Conservation (phyloP, 1,140 invertebrate species). For the Gryllus bimaculatus region DNA sequence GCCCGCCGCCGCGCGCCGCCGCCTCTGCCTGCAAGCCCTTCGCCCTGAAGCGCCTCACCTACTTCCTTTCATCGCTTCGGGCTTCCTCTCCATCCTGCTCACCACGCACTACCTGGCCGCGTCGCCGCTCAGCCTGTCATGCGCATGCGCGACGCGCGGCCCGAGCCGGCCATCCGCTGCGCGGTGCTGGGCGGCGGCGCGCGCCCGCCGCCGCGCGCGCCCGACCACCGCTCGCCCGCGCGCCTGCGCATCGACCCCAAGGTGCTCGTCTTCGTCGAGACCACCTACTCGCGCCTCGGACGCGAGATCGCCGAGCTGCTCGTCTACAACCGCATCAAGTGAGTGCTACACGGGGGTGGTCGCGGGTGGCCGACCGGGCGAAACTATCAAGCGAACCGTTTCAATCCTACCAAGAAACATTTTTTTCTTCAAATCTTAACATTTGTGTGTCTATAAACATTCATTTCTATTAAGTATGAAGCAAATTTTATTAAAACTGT, state of each 20-base stretch:
- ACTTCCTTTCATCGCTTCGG: background rate
- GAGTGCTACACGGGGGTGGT: too few species aligned
- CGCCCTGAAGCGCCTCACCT: background rate
- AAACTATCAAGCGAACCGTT: too few species aligned
- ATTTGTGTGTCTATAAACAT: too few species aligned
- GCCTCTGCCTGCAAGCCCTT: background rate
- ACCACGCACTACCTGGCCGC: background rate
- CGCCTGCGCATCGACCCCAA: constrained; percentile 78
- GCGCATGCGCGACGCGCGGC: constrained; percentile 56
- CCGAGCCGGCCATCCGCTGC: constrained; percentile 69
- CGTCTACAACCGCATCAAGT: constrained; percentile 89
- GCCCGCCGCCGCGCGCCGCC: too few species aligned
- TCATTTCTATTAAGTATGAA: too few species aligned
- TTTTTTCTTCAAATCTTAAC: too few species aligned
- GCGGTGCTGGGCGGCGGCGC: constrained; percentile 54
- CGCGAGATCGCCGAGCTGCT: constrained; percentile 85
- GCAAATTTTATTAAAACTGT: too few species aligned
- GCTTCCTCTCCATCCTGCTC: background rate
- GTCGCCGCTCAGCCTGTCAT: constrained; percentile 42
- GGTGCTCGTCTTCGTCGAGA: constrained; percentile 91
- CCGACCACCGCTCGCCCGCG: constrained; percentile 73
- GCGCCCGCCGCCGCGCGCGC: constrained; percentile 43
- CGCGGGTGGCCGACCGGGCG: too few species aligned
- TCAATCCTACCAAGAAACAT: too few species aligned
- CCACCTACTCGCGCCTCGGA: constrained; percentile 82